These are phyloP conservation scores for Eustalomyia histrio DNA, from an alignment of 2,888 invertebrate genomes.

Conservation along the genomic window DNA sequence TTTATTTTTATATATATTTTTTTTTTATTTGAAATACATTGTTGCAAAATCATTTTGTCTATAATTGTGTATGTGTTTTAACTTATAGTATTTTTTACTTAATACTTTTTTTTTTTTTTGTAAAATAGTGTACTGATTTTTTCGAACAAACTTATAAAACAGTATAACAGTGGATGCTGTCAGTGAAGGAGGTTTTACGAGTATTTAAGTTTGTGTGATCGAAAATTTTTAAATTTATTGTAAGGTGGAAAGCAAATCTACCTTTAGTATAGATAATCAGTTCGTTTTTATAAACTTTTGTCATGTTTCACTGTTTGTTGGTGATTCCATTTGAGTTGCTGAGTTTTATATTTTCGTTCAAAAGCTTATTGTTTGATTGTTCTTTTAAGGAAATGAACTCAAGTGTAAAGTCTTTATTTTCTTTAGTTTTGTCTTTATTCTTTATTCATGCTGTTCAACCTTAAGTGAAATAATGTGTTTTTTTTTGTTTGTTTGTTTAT, in stretches of 20 bases:
- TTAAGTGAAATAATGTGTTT: slow-evolving; percentile 3
- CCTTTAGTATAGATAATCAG: no score
- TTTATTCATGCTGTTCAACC: neutral
- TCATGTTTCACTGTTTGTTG: neutral
- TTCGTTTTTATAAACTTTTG: neutral
- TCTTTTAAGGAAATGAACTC: slow-evolving; percentile 40
- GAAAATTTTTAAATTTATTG: no score
- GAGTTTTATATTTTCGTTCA: neutral
- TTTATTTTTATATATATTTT: neutral
- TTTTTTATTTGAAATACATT: slow-evolving; percentile 1
- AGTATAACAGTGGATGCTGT: neutral
- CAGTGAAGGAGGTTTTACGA: neutral
- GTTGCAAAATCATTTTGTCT: slow-evolving; percentile 25
- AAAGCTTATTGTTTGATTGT: slow-evolving; percentile 43
- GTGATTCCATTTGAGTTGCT: neutral
- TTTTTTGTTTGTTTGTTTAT: no score
- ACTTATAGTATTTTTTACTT: neutral
- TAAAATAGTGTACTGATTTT: neutral
- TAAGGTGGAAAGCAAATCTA: no score
- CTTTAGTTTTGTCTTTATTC: slow-evolving; percentile 24
- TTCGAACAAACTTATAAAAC: neutral
- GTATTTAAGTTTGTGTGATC: neutral
- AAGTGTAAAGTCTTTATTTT: slow-evolving; percentile 49
- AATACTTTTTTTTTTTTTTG: slow-evolving; percentile 4
- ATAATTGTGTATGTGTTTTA: slow-evolving; percentile 8